Percentiles rank a stretch among this genome's conserved stretches.
Conservation (phyloP, 92 coral and sea anemone species). For the Heliopora coerulea region DNA sequence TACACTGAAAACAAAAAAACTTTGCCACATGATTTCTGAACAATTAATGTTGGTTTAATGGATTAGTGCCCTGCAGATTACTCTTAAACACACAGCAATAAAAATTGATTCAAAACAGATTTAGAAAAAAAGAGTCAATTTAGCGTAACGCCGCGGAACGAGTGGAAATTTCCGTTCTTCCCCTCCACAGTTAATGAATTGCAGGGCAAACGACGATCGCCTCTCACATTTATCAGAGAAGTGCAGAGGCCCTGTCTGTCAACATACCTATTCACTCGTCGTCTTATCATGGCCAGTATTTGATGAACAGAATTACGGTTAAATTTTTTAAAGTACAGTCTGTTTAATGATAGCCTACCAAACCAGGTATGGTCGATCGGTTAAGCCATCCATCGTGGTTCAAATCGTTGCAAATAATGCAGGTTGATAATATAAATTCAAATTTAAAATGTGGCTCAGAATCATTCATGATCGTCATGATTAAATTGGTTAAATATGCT, state of each 20-base stretch:
- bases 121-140: not conserved
- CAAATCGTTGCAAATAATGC: too few species aligned
- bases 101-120: not conserved
- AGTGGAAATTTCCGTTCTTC: not conserved
- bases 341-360: not conserved
- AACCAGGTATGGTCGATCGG: too few species aligned
- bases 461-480: too few species aligned
- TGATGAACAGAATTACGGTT: too few species aligned
- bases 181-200: too few species aligned
- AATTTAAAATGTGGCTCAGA: too few species aligned
- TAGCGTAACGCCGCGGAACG: not conserved
- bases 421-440: too few species aligned
- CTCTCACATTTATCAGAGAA: not conserved
- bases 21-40: not conserved
- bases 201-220: not conserved
- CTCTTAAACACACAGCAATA: not conserved
- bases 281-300: too few species aligned
- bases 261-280: not conserved
- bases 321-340: not conserved
- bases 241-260: not conserved
- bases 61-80: not conserved
- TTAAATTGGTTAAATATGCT: too few species aligned
- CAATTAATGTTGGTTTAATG: slow-evolving; percentile 11
- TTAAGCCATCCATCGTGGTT: too few species aligned
- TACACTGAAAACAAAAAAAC: not conserved